Conservation (phyloP, 2,888 invertebrate species). For the Dione juno region DNA sequence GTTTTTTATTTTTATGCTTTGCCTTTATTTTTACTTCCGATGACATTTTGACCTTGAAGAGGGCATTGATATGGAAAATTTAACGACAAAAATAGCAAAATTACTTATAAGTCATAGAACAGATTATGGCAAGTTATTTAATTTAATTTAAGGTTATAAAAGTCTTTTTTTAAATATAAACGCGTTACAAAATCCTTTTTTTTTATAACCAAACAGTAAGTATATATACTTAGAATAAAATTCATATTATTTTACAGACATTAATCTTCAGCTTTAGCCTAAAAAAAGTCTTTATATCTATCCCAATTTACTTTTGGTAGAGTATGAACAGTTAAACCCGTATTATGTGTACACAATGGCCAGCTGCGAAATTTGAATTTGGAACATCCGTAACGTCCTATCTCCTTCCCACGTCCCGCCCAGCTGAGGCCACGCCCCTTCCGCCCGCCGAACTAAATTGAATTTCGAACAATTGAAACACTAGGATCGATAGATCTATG, state of each 20-base stretch:
- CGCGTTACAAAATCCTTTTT: too few species aligned
- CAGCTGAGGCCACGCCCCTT: slow-evolving; percentile 72
- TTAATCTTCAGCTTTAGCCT: background rate
- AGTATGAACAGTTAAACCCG: slow-evolving; percentile 16
- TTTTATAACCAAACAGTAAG: too few species aligned
- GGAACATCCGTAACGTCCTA: slow-evolving; percentile 62
- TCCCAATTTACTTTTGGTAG: slow-evolving; percentile 35
- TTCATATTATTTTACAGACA: background rate
- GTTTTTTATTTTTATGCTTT: slow-evolving; percentile 29
- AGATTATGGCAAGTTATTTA: background rate
- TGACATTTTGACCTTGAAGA: slow-evolving; percentile 41
- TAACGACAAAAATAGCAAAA: background rate
- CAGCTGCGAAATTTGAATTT: slow-evolving; percentile 56
- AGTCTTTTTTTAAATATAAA: too few species aligned
- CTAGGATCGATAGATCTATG: slow-evolving; percentile 46
- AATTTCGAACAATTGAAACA: slow-evolving; percentile 62
- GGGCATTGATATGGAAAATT: slow-evolving; percentile 23
- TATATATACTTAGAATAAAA: too few species aligned
- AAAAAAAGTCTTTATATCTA: background rate
- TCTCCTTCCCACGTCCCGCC: slow-evolving; percentile 78
- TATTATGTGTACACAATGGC: slow-evolving; percentile 45
- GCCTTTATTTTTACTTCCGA: slow-evolving; percentile 36
- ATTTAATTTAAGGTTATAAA: background rate
- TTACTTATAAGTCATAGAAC: background rate
- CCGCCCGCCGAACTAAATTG: slow-evolving; percentile 68